A percentile compares a stretch with the other conserved stretches of the same genome.
Evolutionary conservation across 1,140 invertebrate genomes (phyloP).

Genomic region (Alviniconcha marisindica): DNA sequence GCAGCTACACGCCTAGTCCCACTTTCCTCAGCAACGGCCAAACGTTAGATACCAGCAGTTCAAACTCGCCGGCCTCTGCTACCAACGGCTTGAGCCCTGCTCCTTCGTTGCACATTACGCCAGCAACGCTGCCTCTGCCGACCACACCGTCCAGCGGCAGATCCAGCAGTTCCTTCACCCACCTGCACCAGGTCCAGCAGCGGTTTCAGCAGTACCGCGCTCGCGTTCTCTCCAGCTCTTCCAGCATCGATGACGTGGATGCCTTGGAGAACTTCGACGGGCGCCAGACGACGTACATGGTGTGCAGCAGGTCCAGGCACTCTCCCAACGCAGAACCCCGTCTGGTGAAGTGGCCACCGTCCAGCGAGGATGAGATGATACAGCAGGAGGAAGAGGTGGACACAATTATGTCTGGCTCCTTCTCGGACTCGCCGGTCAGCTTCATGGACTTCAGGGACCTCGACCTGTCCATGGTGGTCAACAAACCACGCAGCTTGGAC

Average conservation of each 20-base stretch:
- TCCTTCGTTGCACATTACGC: neutral
- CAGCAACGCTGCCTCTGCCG: neutral
- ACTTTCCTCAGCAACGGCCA: neutral
- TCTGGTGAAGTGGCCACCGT: slow-evolving; percentile 24
- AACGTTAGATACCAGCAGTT: neutral
- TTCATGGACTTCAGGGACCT: neutral
- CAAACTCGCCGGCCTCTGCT: neutral
- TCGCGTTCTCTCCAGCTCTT: neutral
- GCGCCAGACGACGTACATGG: neutral
- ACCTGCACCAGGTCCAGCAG: slow-evolving; percentile 24
- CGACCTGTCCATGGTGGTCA: neutral
- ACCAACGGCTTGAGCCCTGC: too few species aligned
- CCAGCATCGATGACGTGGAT: neutral
- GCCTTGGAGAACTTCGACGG: neutral
- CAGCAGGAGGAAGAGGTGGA: neutral
- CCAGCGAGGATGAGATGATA: neutral
- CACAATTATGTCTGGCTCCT: neutral
- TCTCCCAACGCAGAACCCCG: neutral
- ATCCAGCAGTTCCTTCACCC: slow-evolving; percentile 17
- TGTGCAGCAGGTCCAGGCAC: neutral
- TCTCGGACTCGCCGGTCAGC: slow-evolving; percentile 10
- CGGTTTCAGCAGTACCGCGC: slow-evolving; percentile 15
- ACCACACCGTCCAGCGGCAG: neutral
- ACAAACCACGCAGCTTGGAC: neutral
- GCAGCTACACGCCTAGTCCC: neutral